Percentiles rank a stretch among this genome's conserved stretches.
Conservation (phyloP, 2,113 vertebrate species). For the Bettongia penicillata region DNA sequence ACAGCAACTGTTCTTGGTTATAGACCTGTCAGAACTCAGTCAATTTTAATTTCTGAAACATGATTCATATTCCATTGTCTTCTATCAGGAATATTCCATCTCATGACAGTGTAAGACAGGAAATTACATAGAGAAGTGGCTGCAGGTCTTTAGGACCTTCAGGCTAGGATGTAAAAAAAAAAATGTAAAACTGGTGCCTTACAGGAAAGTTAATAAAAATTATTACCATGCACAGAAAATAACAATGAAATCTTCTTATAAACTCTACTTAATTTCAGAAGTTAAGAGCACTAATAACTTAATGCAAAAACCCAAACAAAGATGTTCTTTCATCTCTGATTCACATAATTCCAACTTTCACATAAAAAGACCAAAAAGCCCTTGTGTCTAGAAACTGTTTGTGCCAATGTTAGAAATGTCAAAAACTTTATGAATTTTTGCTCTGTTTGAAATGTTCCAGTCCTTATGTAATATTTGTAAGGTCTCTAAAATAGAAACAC, state of each 20-base stretch:
- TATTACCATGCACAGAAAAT: not conserved
- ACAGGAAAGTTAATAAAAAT: not conserved
- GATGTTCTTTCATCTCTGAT: not conserved
- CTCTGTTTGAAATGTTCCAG: not conserved
- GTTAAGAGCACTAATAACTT: not conserved
- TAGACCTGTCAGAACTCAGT: not conserved
- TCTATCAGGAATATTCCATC: not conserved
- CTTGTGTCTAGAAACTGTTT: not conserved
- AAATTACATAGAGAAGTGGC: not conserved
- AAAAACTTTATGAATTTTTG: not conserved
- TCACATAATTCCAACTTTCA: not conserved
- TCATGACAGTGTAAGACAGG: not conserved
- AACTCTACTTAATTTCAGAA: not conserved
- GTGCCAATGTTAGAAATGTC: not conserved
- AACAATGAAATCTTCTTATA: not conserved
- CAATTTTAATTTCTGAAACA: not conserved
- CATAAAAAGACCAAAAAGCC: not conserved
- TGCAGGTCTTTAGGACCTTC: not conserved
- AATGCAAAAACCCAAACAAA: not conserved
- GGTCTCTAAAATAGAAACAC: not conserved
- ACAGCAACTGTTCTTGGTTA: not conserved
- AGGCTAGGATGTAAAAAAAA: not conserved
- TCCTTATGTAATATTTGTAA: not conserved
- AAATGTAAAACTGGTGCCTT: not conserved
- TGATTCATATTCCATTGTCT: not conserved